Evolutionary conservation across 2,113 vertebrate genomes (phyloP).

Genomic region (Heterotis niloticus): DNA sequence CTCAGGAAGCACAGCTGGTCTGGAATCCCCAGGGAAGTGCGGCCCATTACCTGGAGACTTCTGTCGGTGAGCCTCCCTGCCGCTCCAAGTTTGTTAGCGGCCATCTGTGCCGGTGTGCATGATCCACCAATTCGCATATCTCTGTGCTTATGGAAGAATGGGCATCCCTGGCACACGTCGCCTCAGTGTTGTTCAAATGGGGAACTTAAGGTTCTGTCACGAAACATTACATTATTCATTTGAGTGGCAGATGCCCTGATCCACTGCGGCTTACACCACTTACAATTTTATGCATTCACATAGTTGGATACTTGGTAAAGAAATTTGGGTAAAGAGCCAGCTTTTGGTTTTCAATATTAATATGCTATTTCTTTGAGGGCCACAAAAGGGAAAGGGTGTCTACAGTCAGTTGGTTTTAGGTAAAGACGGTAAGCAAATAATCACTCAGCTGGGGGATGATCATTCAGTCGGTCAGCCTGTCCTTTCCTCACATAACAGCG

Average conservation of each 20-base stretch:
- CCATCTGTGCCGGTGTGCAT: constrained; percentile 48
- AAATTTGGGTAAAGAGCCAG: too few relatives aligned
- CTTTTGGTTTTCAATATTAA: too few relatives aligned
- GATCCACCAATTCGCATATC: neutral
- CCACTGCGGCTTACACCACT: neutral
- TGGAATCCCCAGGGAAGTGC: constrained; percentile 88
- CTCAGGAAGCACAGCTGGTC: constrained; percentile 97
- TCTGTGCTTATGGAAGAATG: neutral
- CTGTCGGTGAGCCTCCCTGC: constrained; percentile 73
- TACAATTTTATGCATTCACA: neutral
- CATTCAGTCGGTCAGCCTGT: too few relatives aligned
- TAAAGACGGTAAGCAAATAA: too few relatives aligned
- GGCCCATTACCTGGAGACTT: constrained; percentile 94
- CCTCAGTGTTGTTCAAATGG: neutral
- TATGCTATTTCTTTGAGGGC: too few relatives aligned
- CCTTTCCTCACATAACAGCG: too few relatives aligned
- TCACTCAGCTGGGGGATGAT: too few relatives aligned
- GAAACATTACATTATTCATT: neutral
- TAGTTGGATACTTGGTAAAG: too few relatives aligned
- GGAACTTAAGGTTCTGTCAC: neutral
- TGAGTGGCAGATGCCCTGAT: neutral
- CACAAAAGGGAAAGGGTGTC: too few relatives aligned
- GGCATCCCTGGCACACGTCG: neutral
- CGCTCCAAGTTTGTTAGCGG: neutral
- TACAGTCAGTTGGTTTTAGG: too few relatives aligned